Evolutionary conservation across 2,888 invertebrate genomes (phyloP).

Genomic region (Dicyrtomina minuta): DNA sequence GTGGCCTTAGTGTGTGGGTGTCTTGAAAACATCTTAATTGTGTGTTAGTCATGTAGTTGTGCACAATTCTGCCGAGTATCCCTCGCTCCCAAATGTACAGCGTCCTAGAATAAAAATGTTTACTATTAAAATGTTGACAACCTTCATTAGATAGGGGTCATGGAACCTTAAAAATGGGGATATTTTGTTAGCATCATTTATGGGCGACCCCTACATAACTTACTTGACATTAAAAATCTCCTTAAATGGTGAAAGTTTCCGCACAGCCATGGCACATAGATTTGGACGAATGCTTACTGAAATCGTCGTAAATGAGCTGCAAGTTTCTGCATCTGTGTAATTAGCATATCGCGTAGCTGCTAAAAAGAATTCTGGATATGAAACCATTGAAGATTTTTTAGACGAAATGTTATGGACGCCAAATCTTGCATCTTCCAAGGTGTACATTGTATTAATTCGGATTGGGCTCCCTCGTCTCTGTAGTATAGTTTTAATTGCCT

Average conservation of each 20-base stretch:
- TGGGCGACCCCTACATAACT: background rate
- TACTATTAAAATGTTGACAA: background rate
- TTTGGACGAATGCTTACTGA: background rate
- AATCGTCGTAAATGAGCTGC: slow-evolving; percentile 7
- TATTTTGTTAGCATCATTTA: background rate
- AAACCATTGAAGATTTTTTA: slow-evolving; percentile 4
- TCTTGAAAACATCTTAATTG: background rate
- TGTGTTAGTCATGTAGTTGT: slow-evolving; percentile 2
- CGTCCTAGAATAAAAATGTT: slow-evolving; percentile 7
- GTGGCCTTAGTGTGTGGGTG: background rate
- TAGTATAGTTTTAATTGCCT: background rate
- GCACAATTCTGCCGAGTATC: background rate
- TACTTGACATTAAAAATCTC: slow-evolving; percentile 18
- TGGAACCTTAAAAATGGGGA: background rate
- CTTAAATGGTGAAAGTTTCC: slow-evolving; percentile 15
- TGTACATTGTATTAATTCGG: background rate
- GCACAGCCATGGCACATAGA: slow-evolving; percentile 22
- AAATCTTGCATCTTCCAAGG: background rate
- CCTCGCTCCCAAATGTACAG: slow-evolving; percentile 11
- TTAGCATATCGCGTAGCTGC: background rate
- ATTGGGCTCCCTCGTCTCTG: no score
- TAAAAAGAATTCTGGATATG: slow-evolving; percentile 24
- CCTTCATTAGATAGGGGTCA: background rate
- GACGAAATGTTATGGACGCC: background rate
- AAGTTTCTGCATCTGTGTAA: slow-evolving; percentile 6